Evolutionary conservation across 2,113 vertebrate species (phyloP).

Genomic region (Prietella phreatophila): DNA sequence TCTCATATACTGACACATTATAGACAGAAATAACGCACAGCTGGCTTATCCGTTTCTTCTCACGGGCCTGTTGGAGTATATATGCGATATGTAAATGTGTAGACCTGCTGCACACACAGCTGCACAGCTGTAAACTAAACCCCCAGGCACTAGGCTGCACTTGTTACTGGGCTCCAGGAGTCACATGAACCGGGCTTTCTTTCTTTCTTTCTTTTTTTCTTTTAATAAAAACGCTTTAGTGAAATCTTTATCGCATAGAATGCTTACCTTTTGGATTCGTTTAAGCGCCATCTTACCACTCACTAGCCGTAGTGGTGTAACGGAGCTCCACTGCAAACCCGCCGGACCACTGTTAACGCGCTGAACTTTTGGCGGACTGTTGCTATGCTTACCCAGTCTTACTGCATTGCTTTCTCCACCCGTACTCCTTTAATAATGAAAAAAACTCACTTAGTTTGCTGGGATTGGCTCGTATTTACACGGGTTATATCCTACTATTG

Average conservation of each 20-base stretch:
- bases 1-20: background rate
- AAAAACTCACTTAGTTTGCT: background rate
- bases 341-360: background rate
- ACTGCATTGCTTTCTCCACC: background rate
- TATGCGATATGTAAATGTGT: background rate
- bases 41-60: background rate
- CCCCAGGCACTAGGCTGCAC: background rate
- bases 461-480: background rate
- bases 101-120: no score
- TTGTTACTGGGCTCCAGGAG: background rate
- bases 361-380: constrained; percentile 30
- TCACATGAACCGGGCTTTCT: background rate
- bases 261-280: constrained; percentile 73
- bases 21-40: constrained; percentile 10
- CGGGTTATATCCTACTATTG: background rate
- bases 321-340: constrained; percentile 20
- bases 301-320: constrained; percentile 28
- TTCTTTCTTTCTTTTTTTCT: no score
- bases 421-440: background rate
- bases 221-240: background rate
- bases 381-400: constrained; percentile 15
- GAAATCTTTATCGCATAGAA: background rate
- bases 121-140: background rate
- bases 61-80: background rate
- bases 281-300: constrained; percentile 71